Percentiles rank a stretch among this genome's conserved stretches.
Conservation (phyloP, 2,888 invertebrate species). For the Coleophora deauratella region DNA sequence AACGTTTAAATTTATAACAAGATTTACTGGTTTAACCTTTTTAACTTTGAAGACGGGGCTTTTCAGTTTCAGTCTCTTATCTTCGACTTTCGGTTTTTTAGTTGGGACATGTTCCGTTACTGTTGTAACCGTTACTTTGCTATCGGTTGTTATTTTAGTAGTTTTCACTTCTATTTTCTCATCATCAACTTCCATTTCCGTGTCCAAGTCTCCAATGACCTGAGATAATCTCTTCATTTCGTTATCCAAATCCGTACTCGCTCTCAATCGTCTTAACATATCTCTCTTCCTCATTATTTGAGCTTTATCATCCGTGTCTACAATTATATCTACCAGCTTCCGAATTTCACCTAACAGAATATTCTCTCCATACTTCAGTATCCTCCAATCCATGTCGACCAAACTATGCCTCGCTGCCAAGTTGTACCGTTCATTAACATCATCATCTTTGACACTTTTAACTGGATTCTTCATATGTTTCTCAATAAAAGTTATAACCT, state of each 20-base stretch:
- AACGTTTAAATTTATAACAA: slow-evolving; percentile 34
- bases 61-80: slow-evolving; percentile 31
- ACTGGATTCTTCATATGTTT: slow-evolving; percentile 37
- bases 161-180: slow-evolving; percentile 22
- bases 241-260: slow-evolving; percentile 49
- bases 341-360: slow-evolving; percentile 61
- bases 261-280: slow-evolving; percentile 35
- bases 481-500: slow-evolving; percentile 56
- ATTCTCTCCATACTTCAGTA: slow-evolving; percentile 64
- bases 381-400: slow-evolving; percentile 65
- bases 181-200: slow-evolving; percentile 31
- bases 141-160: slow-evolving; percentile 23
- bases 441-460: slow-evolving; percentile 33
- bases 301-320: slow-evolving; percentile 37
- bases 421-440: slow-evolving; percentile 53
- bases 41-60: slow-evolving; percentile 55
- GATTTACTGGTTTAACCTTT: slow-evolving; percentile 49
- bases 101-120: slow-evolving; percentile 12
- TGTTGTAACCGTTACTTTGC: not conserved
- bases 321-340: slow-evolving; percentile 48
- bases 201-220: slow-evolving; percentile 57
- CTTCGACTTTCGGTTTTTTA: slow-evolving; percentile 30
- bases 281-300: slow-evolving; percentile 44
- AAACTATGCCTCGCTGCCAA: slow-evolving; percentile 53
- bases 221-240: slow-evolving; percentile 64